Evolutionary conservation across 2,113 vertebrate genomes (phyloP).

Genomic region (Rhipidura dahli): DNA sequence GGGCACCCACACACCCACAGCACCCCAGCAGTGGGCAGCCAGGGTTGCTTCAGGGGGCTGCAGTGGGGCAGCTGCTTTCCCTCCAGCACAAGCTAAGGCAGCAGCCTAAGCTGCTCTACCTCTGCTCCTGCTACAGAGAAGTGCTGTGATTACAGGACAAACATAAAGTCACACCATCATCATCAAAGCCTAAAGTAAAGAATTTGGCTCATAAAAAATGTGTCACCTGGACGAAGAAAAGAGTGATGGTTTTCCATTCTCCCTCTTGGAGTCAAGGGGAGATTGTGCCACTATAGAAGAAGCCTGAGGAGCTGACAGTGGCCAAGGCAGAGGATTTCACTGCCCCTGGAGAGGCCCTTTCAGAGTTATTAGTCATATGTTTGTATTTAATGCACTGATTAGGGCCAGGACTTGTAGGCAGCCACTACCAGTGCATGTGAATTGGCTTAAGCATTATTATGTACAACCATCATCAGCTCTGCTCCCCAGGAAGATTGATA

Average conservation of each 20-base stretch:
- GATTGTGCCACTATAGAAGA: neutral
- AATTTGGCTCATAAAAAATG: conserved; percentile 11
- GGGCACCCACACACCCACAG: neutral
- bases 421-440: conserved; percentile 21
- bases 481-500: conserved; percentile 52
- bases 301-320: neutral
- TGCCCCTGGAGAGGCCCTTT: neutral
- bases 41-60: neutral
- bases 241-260: conserved; percentile 6
- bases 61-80: neutral
- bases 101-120: too few species aligned
- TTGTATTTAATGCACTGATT: conserved; percentile 54
- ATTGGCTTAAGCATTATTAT: conserved; percentile 55
- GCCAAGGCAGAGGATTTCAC: neutral
- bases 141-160: neutral
- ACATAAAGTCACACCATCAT: neutral
- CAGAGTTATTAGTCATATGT: conserved; percentile 33
- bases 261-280: neutral
- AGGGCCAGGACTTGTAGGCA: conserved; percentile 28
- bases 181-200: conserved; percentile 20
- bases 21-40: neutral
- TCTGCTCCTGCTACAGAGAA: neutral
- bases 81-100: neutral
- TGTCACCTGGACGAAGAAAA: neutral
- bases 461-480: neutral